phyloP scores from a whole-genome alignment of 2,888 invertebrate genomes.

The Nemotelus nigrinus region DNA sequence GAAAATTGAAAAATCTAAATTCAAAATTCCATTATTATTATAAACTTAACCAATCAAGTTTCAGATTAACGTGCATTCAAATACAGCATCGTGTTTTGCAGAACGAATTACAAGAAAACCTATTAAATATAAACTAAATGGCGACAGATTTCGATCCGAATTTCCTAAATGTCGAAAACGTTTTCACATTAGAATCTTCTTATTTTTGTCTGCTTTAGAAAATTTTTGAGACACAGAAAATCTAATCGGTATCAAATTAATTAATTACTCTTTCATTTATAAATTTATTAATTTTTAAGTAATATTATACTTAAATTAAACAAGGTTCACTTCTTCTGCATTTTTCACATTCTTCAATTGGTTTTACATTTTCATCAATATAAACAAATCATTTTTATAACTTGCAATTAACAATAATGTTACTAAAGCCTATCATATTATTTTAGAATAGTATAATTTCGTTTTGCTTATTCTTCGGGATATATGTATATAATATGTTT shows the following conservation, averaged over 20 bases:
- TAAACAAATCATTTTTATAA: conserved; percentile 42
- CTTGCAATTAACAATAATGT: conserved; percentile 39
- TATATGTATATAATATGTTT: conserved; percentile 17
- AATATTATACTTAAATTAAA: conserved; percentile 36
- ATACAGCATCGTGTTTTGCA: too few relatives aligned
- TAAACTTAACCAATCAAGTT: too few relatives aligned
- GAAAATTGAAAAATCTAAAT: too few relatives aligned
- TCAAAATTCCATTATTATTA: too few relatives aligned
- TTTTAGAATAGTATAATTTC: conserved; percentile 49
- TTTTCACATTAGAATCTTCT: too few relatives aligned
- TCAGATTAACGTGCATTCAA: too few relatives aligned
- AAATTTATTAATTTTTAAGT: conserved; percentile 35
- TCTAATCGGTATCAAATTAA: conserved; percentile 43
- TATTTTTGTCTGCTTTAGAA: conserved; percentile 32
- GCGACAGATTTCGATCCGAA: too few relatives aligned
- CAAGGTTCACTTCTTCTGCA: conserved; percentile 37
- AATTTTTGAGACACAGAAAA: conserved; percentile 41
- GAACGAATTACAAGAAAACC: too few relatives aligned
- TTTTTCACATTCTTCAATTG: conserved; percentile 2
- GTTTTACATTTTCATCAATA: conserved; percentile 28
- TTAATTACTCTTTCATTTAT: conserved; percentile 34
- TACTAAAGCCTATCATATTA: conserved; percentile 55
- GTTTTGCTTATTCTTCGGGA: conserved; percentile 42
- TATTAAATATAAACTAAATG: too few relatives aligned
- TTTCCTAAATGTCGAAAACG: too few relatives aligned